Evolutionary conservation across 2,888 invertebrate genomes (phyloP).

Genomic region (Dolichomitus sp.): DNA sequence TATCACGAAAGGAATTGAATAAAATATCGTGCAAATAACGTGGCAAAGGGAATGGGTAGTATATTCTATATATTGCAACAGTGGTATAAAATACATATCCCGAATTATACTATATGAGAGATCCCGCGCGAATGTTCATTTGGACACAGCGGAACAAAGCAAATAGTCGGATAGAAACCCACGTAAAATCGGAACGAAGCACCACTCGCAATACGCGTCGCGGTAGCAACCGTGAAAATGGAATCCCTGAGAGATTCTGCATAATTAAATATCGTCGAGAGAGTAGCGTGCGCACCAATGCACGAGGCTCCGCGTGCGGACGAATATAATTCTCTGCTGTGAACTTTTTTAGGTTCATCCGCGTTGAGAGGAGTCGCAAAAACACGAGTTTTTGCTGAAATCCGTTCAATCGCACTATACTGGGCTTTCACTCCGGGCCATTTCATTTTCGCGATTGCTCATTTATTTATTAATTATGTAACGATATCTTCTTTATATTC

Average conservation of each 20-base stretch:
- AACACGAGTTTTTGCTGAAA: conserved; percentile 25
- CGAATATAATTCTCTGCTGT: conserved; percentile 1
- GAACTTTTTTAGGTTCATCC: conserved; percentile 6
- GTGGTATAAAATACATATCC: conserved; percentile 2
- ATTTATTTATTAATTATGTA: not conserved
- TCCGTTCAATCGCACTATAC: conserved; percentile 28
- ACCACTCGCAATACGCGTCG: conserved; percentile 8
- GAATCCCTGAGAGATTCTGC: conserved; percentile 68
- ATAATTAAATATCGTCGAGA: conserved; percentile 71
- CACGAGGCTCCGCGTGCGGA: not conserved
- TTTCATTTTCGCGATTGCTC: not conserved
- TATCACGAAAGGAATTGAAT: conserved; percentile 44
- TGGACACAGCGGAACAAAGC: conserved; percentile 58
- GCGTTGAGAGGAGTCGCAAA: not conserved
- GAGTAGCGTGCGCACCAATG: conserved; percentile 22
- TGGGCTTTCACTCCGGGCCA: not conserved
- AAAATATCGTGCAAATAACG: conserved; percentile 57
- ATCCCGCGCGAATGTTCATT: conserved; percentile 53
- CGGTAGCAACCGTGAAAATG: conserved; percentile 63
- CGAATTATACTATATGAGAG: not conserved
- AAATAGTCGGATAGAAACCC: conserved; percentile 51
- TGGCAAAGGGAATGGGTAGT: conserved; percentile 14
- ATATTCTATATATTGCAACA: conserved; percentile 4
- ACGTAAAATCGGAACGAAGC: conserved; percentile 52
- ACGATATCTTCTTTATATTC: not conserved